A percentile compares a stretch with the other conserved stretches of the same genome.
phyloP scores from a whole-genome alignment of 2,113 vertebrate species.

The Notothenia rossii region DNA sequence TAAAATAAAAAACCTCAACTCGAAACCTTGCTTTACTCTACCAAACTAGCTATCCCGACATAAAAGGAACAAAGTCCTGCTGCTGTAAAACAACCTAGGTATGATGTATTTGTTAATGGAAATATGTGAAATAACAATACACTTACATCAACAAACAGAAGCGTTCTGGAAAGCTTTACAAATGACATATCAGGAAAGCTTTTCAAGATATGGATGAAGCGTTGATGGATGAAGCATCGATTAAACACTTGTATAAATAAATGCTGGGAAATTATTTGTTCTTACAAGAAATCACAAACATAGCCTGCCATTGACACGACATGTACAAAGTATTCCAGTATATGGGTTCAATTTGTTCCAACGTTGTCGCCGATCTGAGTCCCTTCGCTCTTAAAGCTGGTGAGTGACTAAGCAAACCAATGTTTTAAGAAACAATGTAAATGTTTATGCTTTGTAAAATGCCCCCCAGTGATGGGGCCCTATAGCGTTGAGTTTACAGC shows the following conservation, averaged over 20 bases:
- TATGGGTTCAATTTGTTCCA: slow-evolving; percentile 45
- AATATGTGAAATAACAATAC: background rate
- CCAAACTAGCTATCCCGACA: background rate
- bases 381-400: slow-evolving; percentile 46
- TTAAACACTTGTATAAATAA: background rate
- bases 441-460: slow-evolving; percentile 6
- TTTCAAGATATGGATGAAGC: background rate
- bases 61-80: slow-evolving; percentile 1
- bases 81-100: slow-evolving; percentile 1
- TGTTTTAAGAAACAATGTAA: slow-evolving; percentile 19
- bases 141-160: slow-evolving; percentile 18
- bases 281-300: slow-evolving; percentile 39
- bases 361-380: slow-evolving; percentile 50
- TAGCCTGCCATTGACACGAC: slow-evolving; percentile 17
- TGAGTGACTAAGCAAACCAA: slow-evolving; percentile 54
- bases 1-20: no score
- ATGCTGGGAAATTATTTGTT: background rate
- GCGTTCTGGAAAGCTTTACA: slow-evolving; percentile 4
- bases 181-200: background rate
- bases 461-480: background rate
- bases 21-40: background rate
- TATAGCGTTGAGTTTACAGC: slow-evolving; percentile 8
- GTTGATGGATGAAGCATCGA: background rate
- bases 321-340: slow-evolving; percentile 48
- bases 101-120: background rate